These are phyloP conservation scores for Wiebesia pumilae DNA, from an alignment of 1,140 invertebrate species.

Conservation along the genomic window DNA sequence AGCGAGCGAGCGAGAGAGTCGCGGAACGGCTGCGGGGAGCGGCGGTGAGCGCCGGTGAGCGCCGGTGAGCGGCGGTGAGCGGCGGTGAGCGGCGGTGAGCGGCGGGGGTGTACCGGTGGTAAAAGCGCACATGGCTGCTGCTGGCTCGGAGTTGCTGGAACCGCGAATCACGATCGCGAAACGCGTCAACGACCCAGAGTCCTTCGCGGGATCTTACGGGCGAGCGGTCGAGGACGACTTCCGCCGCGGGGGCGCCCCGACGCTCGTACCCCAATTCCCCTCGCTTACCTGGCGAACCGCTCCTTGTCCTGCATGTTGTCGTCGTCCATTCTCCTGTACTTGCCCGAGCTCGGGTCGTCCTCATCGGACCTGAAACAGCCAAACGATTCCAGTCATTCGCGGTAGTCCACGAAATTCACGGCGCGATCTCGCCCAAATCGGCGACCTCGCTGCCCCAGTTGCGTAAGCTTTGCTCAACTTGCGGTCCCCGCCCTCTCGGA, in stretches of 20 bases:
- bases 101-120: background rate
- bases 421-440: background rate
- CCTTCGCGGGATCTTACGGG: conserved; percentile 40
- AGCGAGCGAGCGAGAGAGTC: background rate
- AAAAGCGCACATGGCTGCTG: conserved; percentile 16
- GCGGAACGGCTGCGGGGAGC: too few relatives aligned
- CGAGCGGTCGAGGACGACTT: background rate
- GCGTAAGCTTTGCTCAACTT: background rate
- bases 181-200: conserved; percentile 53
- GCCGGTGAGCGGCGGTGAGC: too few relatives aligned
- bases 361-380: conserved; percentile 83
- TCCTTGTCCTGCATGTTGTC: conserved; percentile 96
- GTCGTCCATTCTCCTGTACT: conserved; percentile 92
- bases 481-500: too few relatives aligned
- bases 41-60: too few relatives aligned
- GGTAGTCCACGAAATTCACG: background rate
- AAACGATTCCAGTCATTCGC: background rate
- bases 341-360: conserved; percentile 86
- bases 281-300: conserved; percentile 89
- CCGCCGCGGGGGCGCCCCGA: too few relatives aligned
- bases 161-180: conserved; percentile 46
- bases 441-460: background rate
- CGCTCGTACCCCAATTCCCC: background rate
- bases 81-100: too few relatives aligned
- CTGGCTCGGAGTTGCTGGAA: background rate